Conservation (phyloP, 2,797 vertebrate genomes). For the Channa striata region DNA sequence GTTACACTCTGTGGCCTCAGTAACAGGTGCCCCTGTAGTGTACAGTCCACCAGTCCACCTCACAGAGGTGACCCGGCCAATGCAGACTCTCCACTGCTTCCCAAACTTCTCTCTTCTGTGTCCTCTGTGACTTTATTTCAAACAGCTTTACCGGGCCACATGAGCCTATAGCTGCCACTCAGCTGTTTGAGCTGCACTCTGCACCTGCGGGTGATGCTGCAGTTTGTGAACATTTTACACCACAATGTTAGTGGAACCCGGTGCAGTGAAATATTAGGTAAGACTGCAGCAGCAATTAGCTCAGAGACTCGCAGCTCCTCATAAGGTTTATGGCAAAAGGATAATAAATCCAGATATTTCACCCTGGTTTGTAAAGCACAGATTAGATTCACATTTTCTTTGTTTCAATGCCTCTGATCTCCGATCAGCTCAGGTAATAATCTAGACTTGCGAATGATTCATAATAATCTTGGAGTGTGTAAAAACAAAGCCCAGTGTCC, state of each 20-base stretch:
- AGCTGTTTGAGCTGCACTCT: constrained; percentile 46
- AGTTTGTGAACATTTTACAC: constrained; percentile 56
- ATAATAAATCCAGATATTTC: background rate
- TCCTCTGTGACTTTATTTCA: constrained; percentile 79
- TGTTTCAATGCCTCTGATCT: background rate
- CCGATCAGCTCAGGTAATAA: constrained; percentile 1
- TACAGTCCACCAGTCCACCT: constrained; percentile 52
- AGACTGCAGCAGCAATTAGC: constrained; percentile 16
- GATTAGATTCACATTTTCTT: constrained; percentile 25
- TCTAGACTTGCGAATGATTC: constrained; percentile 19
- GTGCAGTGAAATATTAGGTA: constrained; percentile 29
- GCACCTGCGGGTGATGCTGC: constrained; percentile 53
- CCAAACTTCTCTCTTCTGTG: constrained; percentile 54
- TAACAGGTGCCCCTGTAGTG: constrained; percentile 64
- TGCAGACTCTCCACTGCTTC: constrained; percentile 20
- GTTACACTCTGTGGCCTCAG: constrained; percentile 26
- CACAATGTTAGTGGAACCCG: constrained; percentile 31
- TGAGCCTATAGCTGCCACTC: constrained; percentile 29
- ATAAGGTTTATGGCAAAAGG: background rate
- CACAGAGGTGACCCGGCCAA: constrained; percentile 71
- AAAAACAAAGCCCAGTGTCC: constrained; percentile 37
- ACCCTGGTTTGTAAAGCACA: constrained; percentile 10
- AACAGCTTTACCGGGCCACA: constrained; percentile 62
- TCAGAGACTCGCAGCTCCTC: constrained; percentile 7
- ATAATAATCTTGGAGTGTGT: constrained; percentile 3